Conservation (phyloP, 1,140 invertebrate species). For the Anadara kagoshimensis region DNA sequence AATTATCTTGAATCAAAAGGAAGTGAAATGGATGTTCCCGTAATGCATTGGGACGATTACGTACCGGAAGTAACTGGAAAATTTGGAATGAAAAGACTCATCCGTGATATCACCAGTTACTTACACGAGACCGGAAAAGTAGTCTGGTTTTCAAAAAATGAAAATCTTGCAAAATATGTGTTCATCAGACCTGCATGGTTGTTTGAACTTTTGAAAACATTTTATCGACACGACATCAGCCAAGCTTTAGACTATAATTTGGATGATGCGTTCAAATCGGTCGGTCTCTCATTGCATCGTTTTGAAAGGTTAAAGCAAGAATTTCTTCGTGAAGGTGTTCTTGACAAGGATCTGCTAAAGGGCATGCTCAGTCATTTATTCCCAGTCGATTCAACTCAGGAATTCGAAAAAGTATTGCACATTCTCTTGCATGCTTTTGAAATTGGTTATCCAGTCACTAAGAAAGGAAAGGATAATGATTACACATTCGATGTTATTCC, state of each 20-base stretch:
- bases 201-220: constrained; percentile 61
- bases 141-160: constrained; percentile 61
- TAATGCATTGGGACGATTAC: constrained; percentile 60
- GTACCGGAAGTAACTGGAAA: constrained; percentile 57
- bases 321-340: constrained; percentile 55
- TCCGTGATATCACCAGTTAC: constrained; percentile 59
- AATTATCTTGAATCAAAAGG: constrained; percentile 65
- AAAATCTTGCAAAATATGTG: constrained; percentile 54
- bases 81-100: constrained; percentile 69
- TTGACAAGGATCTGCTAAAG: constrained; percentile 64
- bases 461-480: constrained; percentile 6
- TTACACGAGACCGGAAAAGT: constrained; percentile 69
- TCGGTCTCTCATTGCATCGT: constrained; percentile 47
- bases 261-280: constrained; percentile 50
- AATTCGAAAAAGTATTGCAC: constrained; percentile 50
- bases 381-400: constrained; percentile 49
- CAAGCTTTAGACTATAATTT: constrained; percentile 50
- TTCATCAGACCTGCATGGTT: constrained; percentile 69
- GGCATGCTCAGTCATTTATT: constrained; percentile 57
- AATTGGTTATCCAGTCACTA: constrained; percentile 61
- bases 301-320: constrained; percentile 64
- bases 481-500: constrained; percentile 36
- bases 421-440: constrained; percentile 59
- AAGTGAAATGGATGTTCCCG: constrained; percentile 62
- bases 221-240: constrained; percentile 57